A percentile compares a stretch with the other conserved stretches of the same genome.
phyloP scores from a whole-genome alignment of 2,797 vertebrate genomes.

The Streptopelia turtur region DNA sequence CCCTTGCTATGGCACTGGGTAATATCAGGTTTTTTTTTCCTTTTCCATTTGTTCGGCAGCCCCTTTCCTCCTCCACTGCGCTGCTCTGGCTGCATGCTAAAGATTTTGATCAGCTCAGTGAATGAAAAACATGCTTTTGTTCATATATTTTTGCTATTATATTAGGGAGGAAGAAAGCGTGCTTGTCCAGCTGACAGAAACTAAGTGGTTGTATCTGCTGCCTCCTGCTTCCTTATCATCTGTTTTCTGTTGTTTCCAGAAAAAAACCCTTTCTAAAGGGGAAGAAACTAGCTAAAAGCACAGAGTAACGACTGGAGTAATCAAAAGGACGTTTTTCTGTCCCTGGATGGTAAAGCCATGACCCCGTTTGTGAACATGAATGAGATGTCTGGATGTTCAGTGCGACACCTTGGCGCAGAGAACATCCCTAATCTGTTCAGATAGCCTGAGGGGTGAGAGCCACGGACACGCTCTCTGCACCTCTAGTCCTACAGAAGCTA shows the following conservation, averaged over 20 bases:
- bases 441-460: neutral
- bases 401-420: neutral
- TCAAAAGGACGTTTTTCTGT: neutral
- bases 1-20: neutral
- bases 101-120: neutral
- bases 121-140: neutral
- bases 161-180: neutral
- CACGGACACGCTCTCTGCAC: neutral
- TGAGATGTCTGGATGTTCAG: neutral
- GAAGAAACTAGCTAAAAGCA: neutral
- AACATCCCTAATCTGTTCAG: neutral
- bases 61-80: neutral
- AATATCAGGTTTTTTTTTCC: neutral
- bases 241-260: neutral
- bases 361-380: neutral
- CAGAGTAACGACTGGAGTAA: neutral
- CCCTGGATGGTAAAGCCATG: neutral
- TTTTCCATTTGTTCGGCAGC: neutral
- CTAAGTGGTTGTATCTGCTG: neutral
- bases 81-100: neutral
- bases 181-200: slow-evolving; percentile 4
- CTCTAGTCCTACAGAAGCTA: neutral
- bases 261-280: neutral
- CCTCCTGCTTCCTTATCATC: neutral
- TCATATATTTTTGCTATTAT: neutral